Evolutionary conservation across 2,113 vertebrate genomes (phyloP).

Genomic region (Limnothrissa miodon): DNA sequence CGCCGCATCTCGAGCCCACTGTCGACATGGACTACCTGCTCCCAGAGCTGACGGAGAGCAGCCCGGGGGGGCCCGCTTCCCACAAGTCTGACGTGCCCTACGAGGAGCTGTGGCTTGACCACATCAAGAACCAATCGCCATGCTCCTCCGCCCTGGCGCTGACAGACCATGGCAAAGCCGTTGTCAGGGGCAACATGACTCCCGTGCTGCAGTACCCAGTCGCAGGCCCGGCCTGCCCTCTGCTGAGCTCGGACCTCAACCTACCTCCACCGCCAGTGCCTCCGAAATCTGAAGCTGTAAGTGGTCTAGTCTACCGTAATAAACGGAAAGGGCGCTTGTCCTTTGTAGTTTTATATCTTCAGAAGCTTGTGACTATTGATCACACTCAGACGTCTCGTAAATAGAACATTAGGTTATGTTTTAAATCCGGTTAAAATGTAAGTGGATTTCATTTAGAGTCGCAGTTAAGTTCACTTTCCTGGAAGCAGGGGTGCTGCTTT

Average conservation of each 20-base stretch:
- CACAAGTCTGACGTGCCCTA: slow-evolving; percentile 86
- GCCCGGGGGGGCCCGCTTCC: slow-evolving; percentile 58
- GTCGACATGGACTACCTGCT: slow-evolving; percentile 83
- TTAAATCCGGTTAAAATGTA: slow-evolving; percentile 10
- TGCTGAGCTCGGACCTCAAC: slow-evolving; percentile 76
- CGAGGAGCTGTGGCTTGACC: slow-evolving; percentile 95
- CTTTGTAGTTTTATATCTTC: not conserved
- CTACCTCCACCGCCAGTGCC: slow-evolving; percentile 96
- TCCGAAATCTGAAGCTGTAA: slow-evolving; percentile 99
- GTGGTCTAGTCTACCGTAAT: slow-evolving; percentile 54
- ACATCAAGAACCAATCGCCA: slow-evolving; percentile 64
- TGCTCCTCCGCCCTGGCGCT: slow-evolving; percentile 54
- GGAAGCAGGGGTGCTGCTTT: slow-evolving; percentile 4
- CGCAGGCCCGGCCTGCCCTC: slow-evolving; percentile 64
- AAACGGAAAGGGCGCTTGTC: not conserved
- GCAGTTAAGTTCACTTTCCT: not conserved
- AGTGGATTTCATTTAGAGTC: not conserved
- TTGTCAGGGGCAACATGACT: slow-evolving; percentile 66
- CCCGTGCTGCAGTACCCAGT: slow-evolving; percentile 67
- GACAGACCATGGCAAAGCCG: slow-evolving; percentile 76
- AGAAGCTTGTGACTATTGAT: slow-evolving; percentile 7
- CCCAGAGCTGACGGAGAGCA: slow-evolving; percentile 78
- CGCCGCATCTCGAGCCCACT: slow-evolving; percentile 65
- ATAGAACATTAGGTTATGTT: slow-evolving; percentile 14
- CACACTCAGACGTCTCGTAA: not conserved